A percentile compares a stretch with the other conserved stretches of the same genome.
phyloP scores from a whole-genome alignment of 2,113 vertebrate genomes.

The Bubo bubo region DNA sequence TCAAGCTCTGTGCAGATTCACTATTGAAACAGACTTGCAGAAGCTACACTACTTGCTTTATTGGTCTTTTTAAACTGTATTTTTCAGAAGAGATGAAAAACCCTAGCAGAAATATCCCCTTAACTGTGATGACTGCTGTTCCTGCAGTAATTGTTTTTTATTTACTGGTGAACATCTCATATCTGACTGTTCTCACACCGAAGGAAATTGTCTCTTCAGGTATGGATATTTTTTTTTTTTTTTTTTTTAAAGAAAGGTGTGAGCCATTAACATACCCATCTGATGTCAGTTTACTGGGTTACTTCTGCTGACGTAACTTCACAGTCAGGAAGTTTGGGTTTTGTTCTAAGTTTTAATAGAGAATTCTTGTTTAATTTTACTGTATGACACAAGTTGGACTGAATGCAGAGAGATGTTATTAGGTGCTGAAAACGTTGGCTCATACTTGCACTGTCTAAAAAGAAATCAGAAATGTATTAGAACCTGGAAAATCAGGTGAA shows the following conservation, averaged over 20 bases:
- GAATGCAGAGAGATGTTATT: background rate
- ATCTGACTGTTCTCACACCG: conserved; percentile 72
- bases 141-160: conserved; percentile 71
- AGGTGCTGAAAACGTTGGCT: background rate
- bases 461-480: background rate
- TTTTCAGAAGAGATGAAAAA: conserved; percentile 76
- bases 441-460: background rate
- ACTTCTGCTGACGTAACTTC: background rate
- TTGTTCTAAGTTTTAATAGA: background rate
- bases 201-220: conserved; percentile 77
- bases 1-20: background rate
- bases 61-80: background rate
- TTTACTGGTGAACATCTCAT: conserved; percentile 76
- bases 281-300: background rate
- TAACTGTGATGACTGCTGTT: conserved; percentile 68
- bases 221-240: conserved; percentile 16
- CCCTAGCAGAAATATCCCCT: conserved; percentile 71
- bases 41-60: background rate
- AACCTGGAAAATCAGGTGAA: background rate
- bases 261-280: background rate
- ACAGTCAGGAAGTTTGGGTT: background rate
- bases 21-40: background rate
- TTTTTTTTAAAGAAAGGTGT: background rate
- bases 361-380: background rate
- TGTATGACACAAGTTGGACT: background rate